A percentile compares a stretch with the other conserved stretches of the same genome.
phyloP scores from a whole-genome alignment of 2,113 vertebrate genomes.

The Empidonax alnorum region DNA sequence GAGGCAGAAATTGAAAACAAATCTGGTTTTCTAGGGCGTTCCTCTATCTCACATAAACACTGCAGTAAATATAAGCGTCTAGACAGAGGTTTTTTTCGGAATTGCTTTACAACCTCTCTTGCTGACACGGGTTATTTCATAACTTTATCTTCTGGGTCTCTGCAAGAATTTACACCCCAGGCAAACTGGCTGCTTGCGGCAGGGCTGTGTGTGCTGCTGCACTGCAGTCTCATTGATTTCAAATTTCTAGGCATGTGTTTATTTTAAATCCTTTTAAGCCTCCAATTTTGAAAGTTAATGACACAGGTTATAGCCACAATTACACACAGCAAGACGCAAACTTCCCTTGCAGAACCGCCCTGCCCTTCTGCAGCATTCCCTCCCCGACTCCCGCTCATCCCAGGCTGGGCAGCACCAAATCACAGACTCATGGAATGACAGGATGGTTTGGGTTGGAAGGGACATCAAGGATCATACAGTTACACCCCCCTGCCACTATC shows the following conservation, averaged over 20 bases:
- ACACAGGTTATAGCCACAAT: constrained; percentile 12
- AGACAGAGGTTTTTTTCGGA: neutral
- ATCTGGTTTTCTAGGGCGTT: constrained; percentile 50
- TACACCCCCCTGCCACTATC: neutral
- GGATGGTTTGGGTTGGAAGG: neutral
- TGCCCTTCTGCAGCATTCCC: neutral
- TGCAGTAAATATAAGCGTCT: constrained; percentile 18
- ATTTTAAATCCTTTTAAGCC: constrained; percentile 39
- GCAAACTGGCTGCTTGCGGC: neutral
- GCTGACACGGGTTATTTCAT: neutral
- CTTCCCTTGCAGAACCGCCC: neutral
- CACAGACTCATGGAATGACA: neutral
- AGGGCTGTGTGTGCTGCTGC: neutral
- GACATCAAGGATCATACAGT: neutral
- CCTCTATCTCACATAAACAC: constrained; percentile 18
- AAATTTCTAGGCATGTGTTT: constrained; percentile 5
- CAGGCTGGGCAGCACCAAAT: neutral
- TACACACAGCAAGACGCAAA: neutral
- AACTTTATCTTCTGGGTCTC: constrained; percentile 14
- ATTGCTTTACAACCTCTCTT: neutral
- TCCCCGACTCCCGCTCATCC: fast-evolving
- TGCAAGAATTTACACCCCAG: neutral
- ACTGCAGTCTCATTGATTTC: neutral
- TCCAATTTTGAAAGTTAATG: constrained; percentile 52
- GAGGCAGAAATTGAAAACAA: neutral